Conservation (phyloP, 92 coral and sea anemone species). For the Epizoanthus stellaris region DNA sequence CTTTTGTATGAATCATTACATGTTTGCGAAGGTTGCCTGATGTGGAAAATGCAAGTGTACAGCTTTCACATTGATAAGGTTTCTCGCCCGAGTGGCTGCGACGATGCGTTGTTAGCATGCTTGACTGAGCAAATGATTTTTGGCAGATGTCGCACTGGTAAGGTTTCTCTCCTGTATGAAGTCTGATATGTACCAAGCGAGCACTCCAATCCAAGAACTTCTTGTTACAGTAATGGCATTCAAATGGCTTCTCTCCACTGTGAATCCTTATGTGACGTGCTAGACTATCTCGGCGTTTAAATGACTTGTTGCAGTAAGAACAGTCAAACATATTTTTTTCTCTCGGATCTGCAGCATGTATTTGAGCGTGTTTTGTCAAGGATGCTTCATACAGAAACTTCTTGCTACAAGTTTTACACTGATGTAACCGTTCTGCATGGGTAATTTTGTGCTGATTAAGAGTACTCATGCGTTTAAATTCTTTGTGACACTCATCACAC, state of each 20-base stretch:
- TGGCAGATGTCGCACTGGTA: slow-evolving; percentile 18
- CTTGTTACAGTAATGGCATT: slow-evolving; percentile 5
- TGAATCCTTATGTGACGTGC: slow-evolving; percentile 20
- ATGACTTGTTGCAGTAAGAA: slow-evolving; percentile 2
- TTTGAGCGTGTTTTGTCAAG: neutral
- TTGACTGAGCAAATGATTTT: slow-evolving; percentile 4
- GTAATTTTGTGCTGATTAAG: slow-evolving; percentile 1
- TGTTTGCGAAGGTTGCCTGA: slow-evolving; percentile 15
- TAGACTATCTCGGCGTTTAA: neutral
- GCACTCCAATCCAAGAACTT: slow-evolving; percentile 14
- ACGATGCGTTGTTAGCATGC: slow-evolving; percentile 7
- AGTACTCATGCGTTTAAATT: slow-evolving; percentile 15
- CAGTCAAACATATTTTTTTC: neutral
- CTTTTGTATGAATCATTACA: slow-evolving; percentile 11
- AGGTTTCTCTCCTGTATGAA: slow-evolving; percentile 21
- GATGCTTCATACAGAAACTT: neutral
- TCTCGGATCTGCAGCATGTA: neutral
- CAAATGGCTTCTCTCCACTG: slow-evolving; percentile 22
- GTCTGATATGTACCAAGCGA: neutral
- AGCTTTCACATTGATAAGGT: neutral
- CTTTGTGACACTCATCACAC: slow-evolving; percentile 11
- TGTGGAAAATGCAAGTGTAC: slow-evolving; percentile 10
- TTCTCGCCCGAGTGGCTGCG: slow-evolving; percentile 21
- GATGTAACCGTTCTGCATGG: slow-evolving; percentile 1
- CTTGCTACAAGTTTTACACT: slow-evolving; percentile 8